A percentile compares a stretch with the other conserved stretches of the same genome.
Evolutionary conservation across 2,113 vertebrate genomes (phyloP).

Genomic region (Neolamprologus variostigma): DNA sequence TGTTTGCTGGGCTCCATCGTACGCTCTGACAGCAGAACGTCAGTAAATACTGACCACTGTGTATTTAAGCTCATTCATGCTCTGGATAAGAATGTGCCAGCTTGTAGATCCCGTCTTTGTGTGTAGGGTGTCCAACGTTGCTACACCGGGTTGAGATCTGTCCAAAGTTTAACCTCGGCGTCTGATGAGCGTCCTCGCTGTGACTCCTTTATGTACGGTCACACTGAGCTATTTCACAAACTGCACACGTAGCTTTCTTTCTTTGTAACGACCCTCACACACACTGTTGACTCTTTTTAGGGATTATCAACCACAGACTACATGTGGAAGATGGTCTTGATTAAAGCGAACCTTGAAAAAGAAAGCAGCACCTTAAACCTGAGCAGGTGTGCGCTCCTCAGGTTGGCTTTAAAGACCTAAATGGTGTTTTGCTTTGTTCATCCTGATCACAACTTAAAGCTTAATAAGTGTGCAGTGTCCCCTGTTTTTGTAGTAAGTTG

Average conservation of each 20-base stretch:
- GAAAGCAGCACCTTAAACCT: neutral
- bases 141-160: neutral
- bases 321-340: neutral
- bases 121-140: neutral
- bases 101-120: accelerated
- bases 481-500: neutral
- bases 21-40: neutral
- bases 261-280: neutral
- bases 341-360: neutral
- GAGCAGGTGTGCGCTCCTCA: neutral
- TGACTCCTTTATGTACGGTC: neutral
- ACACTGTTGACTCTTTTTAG: neutral
- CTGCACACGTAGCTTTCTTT: neutral
- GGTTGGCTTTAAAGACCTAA: neutral
- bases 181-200: neutral
- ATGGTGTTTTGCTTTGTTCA: neutral
- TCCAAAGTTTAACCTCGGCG: neutral
- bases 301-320: neutral
- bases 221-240: neutral
- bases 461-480: accelerated
- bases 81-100: neutral
- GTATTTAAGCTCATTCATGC: neutral
- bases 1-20: neutral
- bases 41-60: neutral
- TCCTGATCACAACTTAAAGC: neutral